Evolutionary conservation across 2,797 vertebrate genomes (phyloP).

Genomic region (Danio tinwini): DNA sequence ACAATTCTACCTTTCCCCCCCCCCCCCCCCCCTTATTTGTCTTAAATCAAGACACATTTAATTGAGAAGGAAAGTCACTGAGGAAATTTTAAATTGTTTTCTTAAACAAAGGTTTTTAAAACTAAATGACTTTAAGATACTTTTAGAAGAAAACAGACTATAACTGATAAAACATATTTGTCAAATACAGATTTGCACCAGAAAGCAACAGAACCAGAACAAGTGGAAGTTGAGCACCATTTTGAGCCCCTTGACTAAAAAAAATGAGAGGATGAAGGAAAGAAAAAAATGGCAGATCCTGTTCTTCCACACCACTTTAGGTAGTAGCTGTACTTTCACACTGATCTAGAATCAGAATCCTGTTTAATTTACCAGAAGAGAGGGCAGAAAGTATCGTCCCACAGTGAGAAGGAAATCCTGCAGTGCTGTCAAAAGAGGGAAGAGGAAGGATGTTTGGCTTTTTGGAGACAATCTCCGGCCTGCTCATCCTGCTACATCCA

Average conservation of each 20-base stretch:
- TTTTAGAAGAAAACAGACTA: not conserved
- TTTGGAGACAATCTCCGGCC: conserved; percentile 28
- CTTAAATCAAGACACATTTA: too few species aligned
- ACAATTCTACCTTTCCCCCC: not conserved
- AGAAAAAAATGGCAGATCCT: not conserved
- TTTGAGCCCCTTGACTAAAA: conserved; percentile 22
- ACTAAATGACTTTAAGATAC: too few species aligned
- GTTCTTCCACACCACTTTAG: conserved; percentile 7
- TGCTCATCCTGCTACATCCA: not conserved
- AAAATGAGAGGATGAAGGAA: conserved; percentile 13
- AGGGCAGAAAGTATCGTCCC: conserved; percentile 13
- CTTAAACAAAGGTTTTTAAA: too few species aligned
- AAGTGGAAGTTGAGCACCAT: conserved; percentile 8
- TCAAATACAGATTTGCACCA: conserved; percentile 5
- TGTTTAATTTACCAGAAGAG: not conserved
- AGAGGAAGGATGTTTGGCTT: conserved; percentile 41
- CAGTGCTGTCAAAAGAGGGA: conserved; percentile 7
- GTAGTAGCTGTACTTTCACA: not conserved
- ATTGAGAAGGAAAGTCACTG: too few species aligned
- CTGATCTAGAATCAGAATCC: not conserved
- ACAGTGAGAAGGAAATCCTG: conserved; percentile 51
- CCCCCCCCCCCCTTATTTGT: too few species aligned
- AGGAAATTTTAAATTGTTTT: too few species aligned
- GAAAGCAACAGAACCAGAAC: not conserved
- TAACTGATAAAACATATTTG: not conserved